Base-by-base conservation (phyloP, 2,888 invertebrate species). In the Phasia obesa region DNA sequence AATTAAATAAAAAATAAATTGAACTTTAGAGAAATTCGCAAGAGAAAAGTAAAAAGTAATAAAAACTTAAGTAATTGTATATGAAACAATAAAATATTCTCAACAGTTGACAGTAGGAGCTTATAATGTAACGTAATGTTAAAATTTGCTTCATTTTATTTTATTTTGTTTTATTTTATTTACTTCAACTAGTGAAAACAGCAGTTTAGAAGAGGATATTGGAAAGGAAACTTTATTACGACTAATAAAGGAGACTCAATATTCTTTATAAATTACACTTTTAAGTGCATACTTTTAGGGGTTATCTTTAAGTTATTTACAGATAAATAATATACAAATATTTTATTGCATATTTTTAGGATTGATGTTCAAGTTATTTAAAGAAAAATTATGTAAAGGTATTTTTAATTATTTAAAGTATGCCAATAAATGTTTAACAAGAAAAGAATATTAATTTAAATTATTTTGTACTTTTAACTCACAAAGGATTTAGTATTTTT, bases 221-320 rank as follows among this genome's bases (percentile, higher is more conserved):
- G 51, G 51, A 19, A 53, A 62, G 42, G 19, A 25, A 21, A n/a
- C 51, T 60, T 49, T 21, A 19, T 60, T 35, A 59, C 25, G 17
- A 23, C 27, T n/a, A n/a, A 27, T 27, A 27, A 27, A 27, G 4
- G 6, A 27, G 27, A n/a, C n/a, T n/a, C 27, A 5, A 27, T 27
- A 27, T 27, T 27, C 4, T 27, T n/a, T n/a, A n/a, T n/a, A n/a
- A n/a, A n/a, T n/a, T n/a, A n/a, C n/a, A n/a, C n/a, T n/a, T n/a
- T n/a, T n/a, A n/a, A n/a, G n/a, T 27, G 57, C 31, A 70, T n/a
- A 70, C 57, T 71, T 60, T 49, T 60, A 38, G 49, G 23, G 6
- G 23, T 60, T 49, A n/a, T n/a, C n/a, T n/a, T n/a, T n/a, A n/a
- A n/a, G n/a, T n/a, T n/a, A n/a, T n/a, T n/a, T n/a, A n/a, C n/a